Evolutionary conservation across 2,113 vertebrate species (phyloP).

Genomic region (Numida meleagris): DNA sequence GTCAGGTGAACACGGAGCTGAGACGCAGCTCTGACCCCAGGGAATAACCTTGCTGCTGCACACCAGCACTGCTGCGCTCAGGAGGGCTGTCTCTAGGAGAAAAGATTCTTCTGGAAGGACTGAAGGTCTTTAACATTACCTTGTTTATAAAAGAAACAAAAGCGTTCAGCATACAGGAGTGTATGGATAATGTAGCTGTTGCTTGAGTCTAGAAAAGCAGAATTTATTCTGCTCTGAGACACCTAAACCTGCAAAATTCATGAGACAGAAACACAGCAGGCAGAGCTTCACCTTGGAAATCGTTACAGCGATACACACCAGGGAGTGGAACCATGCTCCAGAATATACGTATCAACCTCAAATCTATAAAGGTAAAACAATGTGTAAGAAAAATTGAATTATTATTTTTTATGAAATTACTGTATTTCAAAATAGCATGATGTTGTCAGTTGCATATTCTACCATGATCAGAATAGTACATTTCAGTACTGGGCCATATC

Average conservation of each 20-base stretch:
- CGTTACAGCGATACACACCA: background rate
- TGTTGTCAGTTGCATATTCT: background rate
- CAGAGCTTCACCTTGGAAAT: background rate
- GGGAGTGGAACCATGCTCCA: background rate
- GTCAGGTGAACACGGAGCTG: background rate
- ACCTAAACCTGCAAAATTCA: background rate
- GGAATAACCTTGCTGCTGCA: background rate
- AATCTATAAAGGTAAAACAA: background rate
- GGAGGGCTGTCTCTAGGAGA: background rate
- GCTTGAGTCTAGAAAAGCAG: background rate
- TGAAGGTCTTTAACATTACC: background rate
- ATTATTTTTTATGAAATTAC: background rate
- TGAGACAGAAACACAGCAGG: background rate
- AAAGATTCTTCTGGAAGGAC: background rate
- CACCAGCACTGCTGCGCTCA: background rate
- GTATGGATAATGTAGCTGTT: background rate
- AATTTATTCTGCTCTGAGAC: background rate
- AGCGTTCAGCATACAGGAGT: background rate
- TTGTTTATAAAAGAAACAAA: background rate
- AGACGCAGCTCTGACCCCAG: background rate
- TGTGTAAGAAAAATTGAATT: background rate
- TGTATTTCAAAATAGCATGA: background rate
- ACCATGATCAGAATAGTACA: background rate
- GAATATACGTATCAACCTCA: background rate
- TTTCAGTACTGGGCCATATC: background rate